Evolutionary conservation across 2,797 vertebrate species (phyloP), one percentile per base, ranked within the genome.

Genomic region (Benthosema pterotum): DNA sequence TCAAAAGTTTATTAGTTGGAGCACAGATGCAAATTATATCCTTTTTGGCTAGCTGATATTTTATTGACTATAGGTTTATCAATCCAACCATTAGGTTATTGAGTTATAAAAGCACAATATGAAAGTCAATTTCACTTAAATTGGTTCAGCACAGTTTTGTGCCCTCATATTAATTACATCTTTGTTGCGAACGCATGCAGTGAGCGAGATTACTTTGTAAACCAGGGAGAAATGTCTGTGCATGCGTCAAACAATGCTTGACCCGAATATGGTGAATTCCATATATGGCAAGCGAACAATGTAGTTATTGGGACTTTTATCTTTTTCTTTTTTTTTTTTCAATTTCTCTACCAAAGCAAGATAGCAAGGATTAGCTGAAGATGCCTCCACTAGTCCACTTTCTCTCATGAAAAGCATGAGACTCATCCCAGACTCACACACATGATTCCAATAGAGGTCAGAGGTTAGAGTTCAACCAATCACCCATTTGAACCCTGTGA

Each of bases 21-120:
- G 54, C 69, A 65, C 13, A 52, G 75, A 53, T 65, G 46, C 61
- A 65, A 78, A 86, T 87, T 85, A 80, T 79, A 83, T 78, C 79
- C 62, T 60, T 64, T n/a, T 80, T 77, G 79, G 13, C 47, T 38
- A 55, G 72, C 60, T 71, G 55, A 78, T 75, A 74, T 78, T 63
- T 65, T 71, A 67, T 63, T 78, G 63, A 76, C 63, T 22, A 43
- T 52, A 70, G 63, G 12, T 58, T 25, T 52, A 63, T 48, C 64
- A 75, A 62, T 46, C 42, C 38, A 3, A 74, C 74, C 79, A 42
- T 75, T 74, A 65, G 76, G 74, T 81, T 76, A 52, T 59, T 61
- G 19, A 46, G 70, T 79, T 71, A 66, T 3, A 69, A 63, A 46
- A 54, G 53, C 61, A 61, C 65, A 22, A 54, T 13, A n/a, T 38